Percentiles rank a stretch among this genome's conserved stretches.
Evolutionary conservation across 2,113 vertebrate genomes (phyloP).

Genomic region (Mohoua ochrocephala): DNA sequence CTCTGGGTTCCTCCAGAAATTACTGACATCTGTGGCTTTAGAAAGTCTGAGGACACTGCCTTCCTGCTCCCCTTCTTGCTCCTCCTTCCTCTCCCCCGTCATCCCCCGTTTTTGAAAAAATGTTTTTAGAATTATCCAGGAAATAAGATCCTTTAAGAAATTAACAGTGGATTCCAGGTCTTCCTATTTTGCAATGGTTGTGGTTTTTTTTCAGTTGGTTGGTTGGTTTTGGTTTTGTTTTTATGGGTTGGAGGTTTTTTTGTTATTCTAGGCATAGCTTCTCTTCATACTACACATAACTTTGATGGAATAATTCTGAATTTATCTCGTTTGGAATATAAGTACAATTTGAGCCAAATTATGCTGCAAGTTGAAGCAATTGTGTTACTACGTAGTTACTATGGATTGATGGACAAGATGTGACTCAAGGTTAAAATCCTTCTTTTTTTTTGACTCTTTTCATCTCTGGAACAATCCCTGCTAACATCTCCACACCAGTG

Average conservation of each 20-base stretch:
- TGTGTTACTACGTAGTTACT: not conserved
- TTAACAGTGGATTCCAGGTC: not conserved
- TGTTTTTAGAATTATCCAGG: not conserved
- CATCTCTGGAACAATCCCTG: not conserved
- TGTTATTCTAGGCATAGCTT: not conserved
- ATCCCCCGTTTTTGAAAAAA: not conserved
- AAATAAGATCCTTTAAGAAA: not conserved
- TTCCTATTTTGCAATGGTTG: not conserved
- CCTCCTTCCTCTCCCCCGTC: fast-evolving
- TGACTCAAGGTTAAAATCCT: not conserved
- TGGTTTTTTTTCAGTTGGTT: not conserved
- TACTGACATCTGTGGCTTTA: not conserved
- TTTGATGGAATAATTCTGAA: not conserved
- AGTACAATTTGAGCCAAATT: not conserved
- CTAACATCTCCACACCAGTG: not conserved
- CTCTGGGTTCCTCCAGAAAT: not conserved
- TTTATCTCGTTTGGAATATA: not conserved
- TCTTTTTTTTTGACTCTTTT: not conserved
- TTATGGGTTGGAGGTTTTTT: not conserved
- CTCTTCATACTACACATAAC: not conserved
- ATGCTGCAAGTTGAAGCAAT: not conserved
- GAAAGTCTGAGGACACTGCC: not conserved
- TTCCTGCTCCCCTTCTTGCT: not conserved
- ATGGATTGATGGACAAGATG: not conserved
- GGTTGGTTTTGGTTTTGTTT: not conserved